Evolutionary conservation across 1,140 invertebrate genomes (phyloP), one percentile per base, ranked within the genome.

Genomic region (Liolophura sinensis): DNA sequence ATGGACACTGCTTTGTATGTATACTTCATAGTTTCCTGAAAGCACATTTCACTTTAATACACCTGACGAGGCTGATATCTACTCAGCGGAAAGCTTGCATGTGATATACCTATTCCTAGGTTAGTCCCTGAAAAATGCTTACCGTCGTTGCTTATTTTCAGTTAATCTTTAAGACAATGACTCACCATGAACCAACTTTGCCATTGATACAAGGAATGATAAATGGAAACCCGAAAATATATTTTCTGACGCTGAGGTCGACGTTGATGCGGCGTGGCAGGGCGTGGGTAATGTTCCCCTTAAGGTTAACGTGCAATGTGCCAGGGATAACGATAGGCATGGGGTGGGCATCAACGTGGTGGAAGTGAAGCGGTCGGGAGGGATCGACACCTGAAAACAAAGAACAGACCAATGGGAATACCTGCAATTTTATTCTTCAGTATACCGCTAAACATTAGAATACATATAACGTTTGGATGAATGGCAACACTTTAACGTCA

Each of bases 101-200:
- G n/a, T n/a, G n/a, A n/a, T n/a, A n/a, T n/a, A n/a, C n/a, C n/a
- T n/a, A n/a, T n/a, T n/a, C n/a, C n/a, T n/a, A n/a, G n/a, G n/a
- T n/a, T n/a, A n/a, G n/a, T n/a, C n/a, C n/a, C n/a, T n/a, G n/a
- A n/a, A n/a, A n/a, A n/a, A 59, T n/a, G 57, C 20, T 24, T n/a
- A n/a, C 5, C n/a, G n/a, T 31, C 20, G 9, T 59, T n/a, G 5
- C 11, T 20, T n/a, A n/a, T 24, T 11, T 1, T 9, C 22, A 24
- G 20, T 1, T n/a, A 25, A 59, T 12, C 12, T 20, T 46, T 47
- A 15, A 9, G 46, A 6, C n/a, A 24, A 18, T n/a, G 46, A 73
- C 74, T 76, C 68, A 79, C 78, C 78, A 79, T 12, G 78, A 77
- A 50, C 78, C 78, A 49, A 77, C 64, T 25, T 69, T 62, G 22